These are phyloP conservation scores for Solenodon paradoxus DNA, from an alignment of 2,113 vertebrate species.

Conservation along the genomic window DNA sequence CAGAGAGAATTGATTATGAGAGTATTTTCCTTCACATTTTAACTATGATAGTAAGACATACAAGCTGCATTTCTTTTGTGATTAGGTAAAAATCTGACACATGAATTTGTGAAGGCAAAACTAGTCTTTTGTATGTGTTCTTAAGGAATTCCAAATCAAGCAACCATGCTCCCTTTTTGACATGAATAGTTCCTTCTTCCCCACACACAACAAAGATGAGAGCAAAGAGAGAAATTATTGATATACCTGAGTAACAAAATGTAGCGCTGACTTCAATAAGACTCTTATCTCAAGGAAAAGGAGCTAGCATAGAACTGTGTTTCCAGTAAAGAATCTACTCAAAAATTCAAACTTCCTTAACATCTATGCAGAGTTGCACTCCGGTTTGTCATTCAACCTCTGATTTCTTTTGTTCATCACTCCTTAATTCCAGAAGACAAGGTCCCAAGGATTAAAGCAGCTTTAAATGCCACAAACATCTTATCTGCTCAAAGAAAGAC, in stretches of 20 bases:
- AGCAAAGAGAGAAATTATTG: not conserved
- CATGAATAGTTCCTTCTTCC: not conserved
- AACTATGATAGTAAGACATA: not conserved
- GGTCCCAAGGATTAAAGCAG: not conserved
- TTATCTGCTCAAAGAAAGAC: not conserved
- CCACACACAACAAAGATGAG: not conserved
- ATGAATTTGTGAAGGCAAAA: not conserved
- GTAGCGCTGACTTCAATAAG: not conserved
- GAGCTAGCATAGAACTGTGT: not conserved
- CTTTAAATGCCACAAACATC: not conserved
- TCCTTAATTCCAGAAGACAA: not conserved
- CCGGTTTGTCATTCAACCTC: not conserved
- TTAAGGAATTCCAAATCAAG: slow-evolving; percentile 26
- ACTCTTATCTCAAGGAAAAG: not conserved
- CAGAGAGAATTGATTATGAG: not conserved
- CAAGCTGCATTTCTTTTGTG: not conserved
- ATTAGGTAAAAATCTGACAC: not conserved
- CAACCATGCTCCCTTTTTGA: not conserved
- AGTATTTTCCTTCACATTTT: not conserved
- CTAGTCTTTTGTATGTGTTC: not conserved
- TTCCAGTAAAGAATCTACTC: not conserved
- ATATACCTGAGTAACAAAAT: not conserved
- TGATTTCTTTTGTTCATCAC: not conserved
- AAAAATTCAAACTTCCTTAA: not conserved
- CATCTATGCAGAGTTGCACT: not conserved